These are phyloP conservation scores for Paralvinella palmiformis DNA, from an alignment of 1,140 invertebrate genomes.

Conservation along the genomic window DNA sequence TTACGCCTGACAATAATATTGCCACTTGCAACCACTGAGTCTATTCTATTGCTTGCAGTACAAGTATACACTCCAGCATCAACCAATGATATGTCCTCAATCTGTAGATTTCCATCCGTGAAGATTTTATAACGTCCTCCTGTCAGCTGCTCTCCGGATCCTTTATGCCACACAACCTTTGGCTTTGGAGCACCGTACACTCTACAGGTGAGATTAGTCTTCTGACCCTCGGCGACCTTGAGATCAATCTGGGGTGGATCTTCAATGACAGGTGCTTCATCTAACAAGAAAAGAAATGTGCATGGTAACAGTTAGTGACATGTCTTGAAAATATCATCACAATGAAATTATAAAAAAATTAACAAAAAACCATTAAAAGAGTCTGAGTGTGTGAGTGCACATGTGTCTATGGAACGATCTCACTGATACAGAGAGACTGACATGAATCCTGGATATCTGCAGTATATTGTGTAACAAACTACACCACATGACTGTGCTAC, in stretches of 20 bases:
- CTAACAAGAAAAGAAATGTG: constrained; percentile 53
- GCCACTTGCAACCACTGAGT: constrained; percentile 68
- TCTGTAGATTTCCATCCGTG: constrained; percentile 75
- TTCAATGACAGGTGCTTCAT: constrained; percentile 80
- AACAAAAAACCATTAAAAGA: no score
- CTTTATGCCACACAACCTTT: constrained; percentile 80
- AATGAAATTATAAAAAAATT: no score
- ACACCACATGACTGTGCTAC: no score
- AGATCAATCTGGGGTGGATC: constrained; percentile 68
- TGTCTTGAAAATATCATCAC: no score
- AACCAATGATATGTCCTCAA: constrained; percentile 71
- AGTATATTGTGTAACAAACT: no score
- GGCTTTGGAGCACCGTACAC: constrained; percentile 92
- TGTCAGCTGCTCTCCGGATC: constrained; percentile 70
- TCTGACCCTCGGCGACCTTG: constrained; percentile 67
- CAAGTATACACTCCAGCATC: constrained; percentile 86
- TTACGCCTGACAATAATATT: constrained; percentile 19
- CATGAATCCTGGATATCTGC: no score
- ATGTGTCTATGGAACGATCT: no score
- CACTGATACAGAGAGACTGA: no score
- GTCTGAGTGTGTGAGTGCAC: no score
- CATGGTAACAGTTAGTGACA: no score
- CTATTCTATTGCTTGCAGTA: constrained; percentile 85
- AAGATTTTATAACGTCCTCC: constrained; percentile 70
- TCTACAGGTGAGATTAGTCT: constrained; percentile 74